Conservation (phyloP, 2,113 vertebrate species). For the Indicator indicator region DNA sequence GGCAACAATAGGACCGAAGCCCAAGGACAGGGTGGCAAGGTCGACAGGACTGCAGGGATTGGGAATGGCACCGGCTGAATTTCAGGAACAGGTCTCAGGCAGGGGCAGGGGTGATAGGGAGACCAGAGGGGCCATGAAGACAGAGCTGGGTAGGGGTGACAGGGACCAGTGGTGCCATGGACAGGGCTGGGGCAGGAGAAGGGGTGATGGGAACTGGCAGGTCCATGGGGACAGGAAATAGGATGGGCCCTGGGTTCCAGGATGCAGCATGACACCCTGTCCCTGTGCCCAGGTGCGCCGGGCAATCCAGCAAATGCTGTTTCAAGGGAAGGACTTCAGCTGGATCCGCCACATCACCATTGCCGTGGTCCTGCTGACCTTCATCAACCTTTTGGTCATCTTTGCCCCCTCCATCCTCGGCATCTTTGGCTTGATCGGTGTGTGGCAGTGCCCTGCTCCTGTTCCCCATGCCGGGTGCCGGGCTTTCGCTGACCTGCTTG, state of each 20-base stretch:
- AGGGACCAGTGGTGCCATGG: not conserved
- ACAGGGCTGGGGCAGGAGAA: not conserved
- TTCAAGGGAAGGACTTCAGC: slow-evolving; percentile 89
- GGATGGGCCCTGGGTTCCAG: not conserved
- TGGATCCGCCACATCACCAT: slow-evolving; percentile 90
- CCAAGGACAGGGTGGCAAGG: not conserved
- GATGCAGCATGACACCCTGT: not conserved
- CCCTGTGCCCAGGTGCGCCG: slow-evolving; percentile 85
- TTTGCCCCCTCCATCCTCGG: slow-evolving; percentile 96
- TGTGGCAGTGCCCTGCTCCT: not conserved
- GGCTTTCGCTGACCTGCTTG: not conserved
- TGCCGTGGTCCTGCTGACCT: slow-evolving; percentile 82
- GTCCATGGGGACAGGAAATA: not conserved
- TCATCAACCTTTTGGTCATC: slow-evolving; percentile 95
- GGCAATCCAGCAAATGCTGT: slow-evolving; percentile 94
- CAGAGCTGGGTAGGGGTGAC: not conserved
- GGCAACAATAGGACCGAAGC: not conserved
- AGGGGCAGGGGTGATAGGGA: no score
- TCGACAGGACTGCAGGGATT: rapidly evolving
- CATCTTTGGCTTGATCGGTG: slow-evolving; percentile 96
- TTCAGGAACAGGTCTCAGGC: no score
- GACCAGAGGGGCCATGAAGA: not conserved
- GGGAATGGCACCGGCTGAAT: not conserved
- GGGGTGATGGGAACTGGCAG: not conserved
- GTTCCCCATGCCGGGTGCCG: not conserved